Evolutionary conservation across 2,113 vertebrate genomes (phyloP).

Genomic region (Genyomyrus donnyi): DNA sequence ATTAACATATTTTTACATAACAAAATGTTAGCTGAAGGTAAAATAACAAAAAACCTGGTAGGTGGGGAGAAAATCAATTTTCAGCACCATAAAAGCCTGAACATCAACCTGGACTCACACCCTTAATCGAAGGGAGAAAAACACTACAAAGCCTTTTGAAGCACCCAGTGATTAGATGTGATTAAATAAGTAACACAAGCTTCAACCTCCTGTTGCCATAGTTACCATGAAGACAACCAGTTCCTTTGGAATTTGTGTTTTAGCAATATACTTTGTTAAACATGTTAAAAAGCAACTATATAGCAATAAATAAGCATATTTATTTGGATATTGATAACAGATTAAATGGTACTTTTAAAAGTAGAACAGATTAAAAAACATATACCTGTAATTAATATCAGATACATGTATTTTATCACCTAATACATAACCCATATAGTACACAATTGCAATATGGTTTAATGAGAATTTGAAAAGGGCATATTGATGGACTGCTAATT

Average conservation of each 20-base stretch:
- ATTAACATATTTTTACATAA: conserved; percentile 11
- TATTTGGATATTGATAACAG: conserved; percentile 16
- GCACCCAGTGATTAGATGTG: not conserved
- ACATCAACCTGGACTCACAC: not conserved
- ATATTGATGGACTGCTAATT: not conserved
- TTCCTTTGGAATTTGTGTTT: conserved; percentile 1
- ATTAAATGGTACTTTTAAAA: conserved; percentile 4
- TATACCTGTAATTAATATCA: not conserved
- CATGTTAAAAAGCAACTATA: conserved; percentile 4
- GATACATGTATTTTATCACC: conserved; percentile 1
- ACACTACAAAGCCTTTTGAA: not conserved
- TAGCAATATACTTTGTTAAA: not conserved
- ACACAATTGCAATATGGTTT: not conserved
- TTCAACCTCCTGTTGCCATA: not conserved
- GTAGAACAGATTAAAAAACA: not conserved
- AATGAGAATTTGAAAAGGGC: not conserved
- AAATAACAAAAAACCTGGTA: not conserved
- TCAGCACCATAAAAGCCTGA: conserved; percentile 5
- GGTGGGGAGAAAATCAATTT: not conserved
- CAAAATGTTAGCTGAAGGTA: not conserved
- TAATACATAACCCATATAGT: not conserved
- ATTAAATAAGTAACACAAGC: not conserved
- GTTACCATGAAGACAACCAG: not conserved
- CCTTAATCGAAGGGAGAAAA: not conserved
- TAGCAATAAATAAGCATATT: conserved; percentile 19